A percentile compares a stretch with the other conserved stretches of the same genome.
phyloP scores from a whole-genome alignment of 2,797 vertebrate genomes.

The Eremophila alpestris region DNA sequence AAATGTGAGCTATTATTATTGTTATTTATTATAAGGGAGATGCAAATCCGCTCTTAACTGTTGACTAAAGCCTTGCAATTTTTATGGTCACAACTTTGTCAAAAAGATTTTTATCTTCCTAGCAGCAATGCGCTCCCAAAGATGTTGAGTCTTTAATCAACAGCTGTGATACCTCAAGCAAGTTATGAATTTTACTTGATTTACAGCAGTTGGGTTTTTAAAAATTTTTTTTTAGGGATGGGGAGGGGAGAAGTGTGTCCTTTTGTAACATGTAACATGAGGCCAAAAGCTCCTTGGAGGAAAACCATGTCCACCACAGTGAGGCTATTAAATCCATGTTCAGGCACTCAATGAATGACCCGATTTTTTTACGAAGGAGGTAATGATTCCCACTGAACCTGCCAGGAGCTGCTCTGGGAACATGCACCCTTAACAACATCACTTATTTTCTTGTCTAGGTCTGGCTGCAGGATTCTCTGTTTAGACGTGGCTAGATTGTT shows the following conservation, averaged over 20 bases:
- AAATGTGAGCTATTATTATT: slow-evolving; percentile 57
- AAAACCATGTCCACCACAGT: neutral
- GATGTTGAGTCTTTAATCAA: slow-evolving; percentile 76
- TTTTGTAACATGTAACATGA: slow-evolving; percentile 1
- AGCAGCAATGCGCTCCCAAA: slow-evolving; percentile 68
- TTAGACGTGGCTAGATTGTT: neutral
- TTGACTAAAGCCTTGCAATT: slow-evolving; percentile 68
- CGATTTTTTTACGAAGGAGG: neutral
- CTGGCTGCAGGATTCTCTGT: neutral
- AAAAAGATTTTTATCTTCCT: slow-evolving; percentile 73
- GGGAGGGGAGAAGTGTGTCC: fast-evolving
- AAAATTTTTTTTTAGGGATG: slow-evolving; percentile 37
- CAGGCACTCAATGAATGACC: neutral
- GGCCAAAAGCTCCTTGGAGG: neutral
- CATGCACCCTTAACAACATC: neutral
- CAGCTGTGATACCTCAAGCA: slow-evolving; percentile 77
- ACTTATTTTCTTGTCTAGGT: neutral
- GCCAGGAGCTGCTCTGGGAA: neutral
- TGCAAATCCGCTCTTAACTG: slow-evolving; percentile 70
- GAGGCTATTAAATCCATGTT: neutral
- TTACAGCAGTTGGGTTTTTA: slow-evolving; percentile 58
- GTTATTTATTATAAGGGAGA: slow-evolving; percentile 66
- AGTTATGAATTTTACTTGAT: slow-evolving; percentile 77
- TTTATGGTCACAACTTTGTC: slow-evolving; percentile 74
- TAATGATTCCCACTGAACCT: neutral